These are phyloP conservation scores for Pachypsylla venusta DNA, from an alignment of 1,140 invertebrate genomes.

Conservation along the genomic window DNA sequence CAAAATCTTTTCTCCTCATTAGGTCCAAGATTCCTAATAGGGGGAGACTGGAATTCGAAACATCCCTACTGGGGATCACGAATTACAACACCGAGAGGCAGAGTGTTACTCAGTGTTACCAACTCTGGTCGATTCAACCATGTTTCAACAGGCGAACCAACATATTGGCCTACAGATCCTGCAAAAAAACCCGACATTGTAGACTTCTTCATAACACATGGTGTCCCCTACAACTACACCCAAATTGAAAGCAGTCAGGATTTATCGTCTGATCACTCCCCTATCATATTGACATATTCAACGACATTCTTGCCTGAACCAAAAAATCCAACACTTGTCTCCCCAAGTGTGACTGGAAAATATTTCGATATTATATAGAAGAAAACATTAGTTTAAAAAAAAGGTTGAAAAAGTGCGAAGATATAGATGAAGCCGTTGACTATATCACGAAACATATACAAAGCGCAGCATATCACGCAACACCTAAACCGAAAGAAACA, in stretches of 20 bases:
- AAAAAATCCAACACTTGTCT: not conserved
- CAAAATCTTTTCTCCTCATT: constrained; percentile 24
- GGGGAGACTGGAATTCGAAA: constrained; percentile 32
- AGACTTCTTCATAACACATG: constrained; percentile 10
- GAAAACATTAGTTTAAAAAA: not conserved
- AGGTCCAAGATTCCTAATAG: constrained; percentile 27
- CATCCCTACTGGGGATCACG: constrained; percentile 30
- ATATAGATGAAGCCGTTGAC: constrained; percentile 1
- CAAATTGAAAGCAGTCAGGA: constrained; percentile 7
- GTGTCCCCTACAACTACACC: not conserved
- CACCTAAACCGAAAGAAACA: too few relatives aligned
- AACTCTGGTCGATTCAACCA: not conserved
- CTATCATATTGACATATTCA: constrained; percentile 8
- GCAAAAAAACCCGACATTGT: constrained; percentile 11
- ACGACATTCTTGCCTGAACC: not conserved
- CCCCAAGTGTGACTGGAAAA: not conserved
- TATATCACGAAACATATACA: not conserved
- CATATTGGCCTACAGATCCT: constrained; percentile 10
- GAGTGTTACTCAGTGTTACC: constrained; percentile 19
- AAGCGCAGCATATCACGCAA: too few relatives aligned
- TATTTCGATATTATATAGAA: not conserved
- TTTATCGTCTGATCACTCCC: constrained; percentile 13
- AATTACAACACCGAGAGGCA: constrained; percentile 25
- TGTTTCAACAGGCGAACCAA: not conserved
- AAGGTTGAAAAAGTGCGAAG: constrained; percentile 5